Conservation (phyloP, 2,888 invertebrate species). For the Hirtodrosophila histrioides region DNA sequence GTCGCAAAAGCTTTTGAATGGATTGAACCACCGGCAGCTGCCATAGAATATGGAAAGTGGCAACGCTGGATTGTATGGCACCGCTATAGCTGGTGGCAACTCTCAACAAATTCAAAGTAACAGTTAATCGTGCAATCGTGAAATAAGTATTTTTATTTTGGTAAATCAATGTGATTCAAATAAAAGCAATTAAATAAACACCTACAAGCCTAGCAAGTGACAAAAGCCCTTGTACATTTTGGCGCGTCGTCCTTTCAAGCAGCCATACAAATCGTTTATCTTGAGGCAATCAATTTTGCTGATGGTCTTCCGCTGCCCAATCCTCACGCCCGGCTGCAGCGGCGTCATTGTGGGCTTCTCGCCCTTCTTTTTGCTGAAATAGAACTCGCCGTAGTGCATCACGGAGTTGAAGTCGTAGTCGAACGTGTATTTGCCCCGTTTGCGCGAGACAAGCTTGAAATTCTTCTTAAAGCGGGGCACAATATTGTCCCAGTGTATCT, state of each 20-base stretch:
- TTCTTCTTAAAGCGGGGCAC: constrained; percentile 86
- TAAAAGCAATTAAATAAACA: constrained; percentile 5
- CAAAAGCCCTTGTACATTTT: constrained; percentile 82
- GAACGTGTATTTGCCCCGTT: constrained; percentile 88
- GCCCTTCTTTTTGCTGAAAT: constrained; percentile 87
- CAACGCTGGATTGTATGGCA: constrained; percentile 6
- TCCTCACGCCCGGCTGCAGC: constrained; percentile 85
- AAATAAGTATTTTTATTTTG: constrained; percentile 40
- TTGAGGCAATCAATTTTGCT: constrained; percentile 89
- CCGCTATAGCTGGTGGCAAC: not conserved
- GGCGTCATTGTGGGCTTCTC: constrained; percentile 87
- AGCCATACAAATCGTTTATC: constrained; percentile 88
- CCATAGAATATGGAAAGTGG: not conserved
- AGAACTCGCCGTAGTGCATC: constrained; percentile 90
- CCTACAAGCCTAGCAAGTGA: constrained; percentile 79
- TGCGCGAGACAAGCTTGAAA: constrained; percentile 88
- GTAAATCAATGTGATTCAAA: constrained; percentile 81
- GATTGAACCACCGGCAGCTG: no score
- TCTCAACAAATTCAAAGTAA: not conserved
- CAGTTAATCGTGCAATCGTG: not conserved
- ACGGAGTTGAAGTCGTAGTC: constrained; percentile 91
- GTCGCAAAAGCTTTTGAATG: no score
- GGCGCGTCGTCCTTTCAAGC: constrained; percentile 82
- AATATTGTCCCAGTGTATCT: constrained; percentile 88
- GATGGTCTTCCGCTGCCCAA: constrained; percentile 88